phyloP scores from a whole-genome alignment of 2,888 invertebrate species.

The Hirtodrosophila confusa region DNA sequence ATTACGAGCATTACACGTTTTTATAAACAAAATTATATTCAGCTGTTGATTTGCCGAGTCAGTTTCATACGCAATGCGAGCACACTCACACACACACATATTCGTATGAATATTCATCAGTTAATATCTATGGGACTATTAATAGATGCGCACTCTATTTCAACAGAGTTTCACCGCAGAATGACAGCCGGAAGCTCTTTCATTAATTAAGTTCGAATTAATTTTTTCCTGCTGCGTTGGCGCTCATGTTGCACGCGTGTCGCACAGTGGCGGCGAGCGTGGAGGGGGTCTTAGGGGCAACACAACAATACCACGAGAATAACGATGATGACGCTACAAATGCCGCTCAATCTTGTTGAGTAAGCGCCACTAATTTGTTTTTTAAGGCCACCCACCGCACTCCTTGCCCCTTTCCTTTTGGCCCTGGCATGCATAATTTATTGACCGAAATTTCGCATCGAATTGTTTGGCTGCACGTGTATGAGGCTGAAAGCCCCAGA shows the following conservation, averaged over 20 bases:
- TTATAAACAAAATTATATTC: slow-evolving; percentile 64
- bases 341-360: slow-evolving; percentile 75
- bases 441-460: slow-evolving; percentile 66
- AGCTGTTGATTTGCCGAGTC: slow-evolving; percentile 68
- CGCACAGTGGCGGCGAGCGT: slow-evolving; percentile 8
- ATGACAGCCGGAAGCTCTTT: slow-evolving; percentile 45
- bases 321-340: slow-evolving; percentile 67
- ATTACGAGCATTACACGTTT: slow-evolving; percentile 56
- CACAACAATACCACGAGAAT: slow-evolving; percentile 4
- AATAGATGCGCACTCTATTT: slow-evolving; percentile 41
- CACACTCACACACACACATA: slow-evolving; percentile 22
- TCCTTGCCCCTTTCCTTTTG: background rate
- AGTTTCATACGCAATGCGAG: slow-evolving; percentile 28
- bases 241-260: slow-evolving; percentile 22
- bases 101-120: slow-evolving; percentile 67
- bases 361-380: slow-evolving; percentile 77
- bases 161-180: slow-evolving; percentile 6
- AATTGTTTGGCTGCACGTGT: slow-evolving; percentile 45
- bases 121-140: slow-evolving; percentile 54
- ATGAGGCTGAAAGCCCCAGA: slow-evolving; percentile 11
- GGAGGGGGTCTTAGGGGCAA: slow-evolving; percentile 5
- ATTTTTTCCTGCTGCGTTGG: slow-evolving; percentile 17
- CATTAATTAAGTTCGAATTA: slow-evolving; percentile 71
- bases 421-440: slow-evolving; percentile 70
- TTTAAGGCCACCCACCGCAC: slow-evolving; percentile 42